Evolutionary conservation across 2,113 vertebrate genomes (phyloP), one percentile per base, ranked within the genome.

Genomic region (Sus scrofa): DNA sequence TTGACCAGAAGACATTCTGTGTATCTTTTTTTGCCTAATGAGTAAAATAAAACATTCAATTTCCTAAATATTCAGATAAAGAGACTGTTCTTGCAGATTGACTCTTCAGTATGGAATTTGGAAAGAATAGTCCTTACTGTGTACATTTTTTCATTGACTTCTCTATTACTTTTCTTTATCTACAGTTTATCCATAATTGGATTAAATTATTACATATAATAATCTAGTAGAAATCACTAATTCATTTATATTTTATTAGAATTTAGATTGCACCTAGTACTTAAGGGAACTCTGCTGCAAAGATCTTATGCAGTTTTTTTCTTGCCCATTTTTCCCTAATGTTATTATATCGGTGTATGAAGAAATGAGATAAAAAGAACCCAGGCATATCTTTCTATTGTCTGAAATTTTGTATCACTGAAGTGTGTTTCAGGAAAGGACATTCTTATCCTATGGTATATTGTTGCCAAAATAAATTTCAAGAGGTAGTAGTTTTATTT

Each of bases 171-270:
- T 94, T 84, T 71, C 58, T 90, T 78, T 93, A 96, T 91, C 8
- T 95, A 68, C 1, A 95, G 34, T 74, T 89, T 95, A 83, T 84
- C 70, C 87, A 92, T 6, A 92, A 44, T 71, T 96, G 52, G 30
- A 75, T 97, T 96, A 83, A 18, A 68, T 96, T 95, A 78, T 91
- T 94, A 10, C 30, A 77, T 81, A 77, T 89, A 86, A 60, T 93
- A 86, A 71, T 91, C 1, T 75, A 58, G 63, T 88, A 65, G 39
- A 96, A 91, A 44, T 93, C 54, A 96, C 50, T 73, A 54, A 30
- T 91, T 75, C 44, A n/a, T 60, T 82, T 89, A 39, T 56, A 7
- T 86, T 96, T 96, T 86, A 74, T 88, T 95, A 89, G 39, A 58
- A 68, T 92, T 92, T 82, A 91, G 27, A 65, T 96, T 56, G 14